Base-by-base conservation (phyloP, 2,888 invertebrate genomes). In the Drosophila ezoana region DNA sequence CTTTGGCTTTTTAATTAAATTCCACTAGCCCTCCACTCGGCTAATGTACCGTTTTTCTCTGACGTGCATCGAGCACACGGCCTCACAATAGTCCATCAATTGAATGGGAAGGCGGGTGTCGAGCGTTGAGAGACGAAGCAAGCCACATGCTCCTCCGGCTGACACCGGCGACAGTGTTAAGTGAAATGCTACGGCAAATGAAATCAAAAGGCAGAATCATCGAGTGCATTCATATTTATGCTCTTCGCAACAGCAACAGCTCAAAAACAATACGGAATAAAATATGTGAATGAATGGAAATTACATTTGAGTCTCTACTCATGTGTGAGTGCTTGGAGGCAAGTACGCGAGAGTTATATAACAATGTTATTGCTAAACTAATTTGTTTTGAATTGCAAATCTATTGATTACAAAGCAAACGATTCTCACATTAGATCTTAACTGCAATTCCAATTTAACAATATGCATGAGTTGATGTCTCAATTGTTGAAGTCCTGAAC, bases 1-100 rank as follows among this genome's bases (percentile, higher is more conserved):
- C 71, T 71, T 70, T 61, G 56, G 59, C 62, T 62, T 67, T 79
- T 76, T 76, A 65, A 76, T 72, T 76, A 58, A 76, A 76, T 72
- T 76, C 52, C 72, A 56, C 68, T 53, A 40, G 68, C 67, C 8
- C 28, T 63, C 57, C 63, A 28, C 28, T 28, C 40, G 60, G 70
- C 75, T 74, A 74, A 74, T 74, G 52, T 74, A 66, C 49, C 60
- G 56, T 52, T 13, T 38, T 28, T 3, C 4, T 5, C 28, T 28
- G 28, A 28, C 28, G 23, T 58, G 45, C 53, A n/a, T 14, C 35
- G 32, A 32, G 33, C 23, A 23, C 41, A 18, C 8, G 3, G 9
- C 1, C 33, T 45, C 18, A 70, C 52, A 57, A 57, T 32, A 66
- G 68, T 60, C 61, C 48, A 57, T 65, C 61, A 71, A 66, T 28